phyloP scores from a whole-genome alignment of 2,113 vertebrate genomes.

The Numida meleagris region DNA sequence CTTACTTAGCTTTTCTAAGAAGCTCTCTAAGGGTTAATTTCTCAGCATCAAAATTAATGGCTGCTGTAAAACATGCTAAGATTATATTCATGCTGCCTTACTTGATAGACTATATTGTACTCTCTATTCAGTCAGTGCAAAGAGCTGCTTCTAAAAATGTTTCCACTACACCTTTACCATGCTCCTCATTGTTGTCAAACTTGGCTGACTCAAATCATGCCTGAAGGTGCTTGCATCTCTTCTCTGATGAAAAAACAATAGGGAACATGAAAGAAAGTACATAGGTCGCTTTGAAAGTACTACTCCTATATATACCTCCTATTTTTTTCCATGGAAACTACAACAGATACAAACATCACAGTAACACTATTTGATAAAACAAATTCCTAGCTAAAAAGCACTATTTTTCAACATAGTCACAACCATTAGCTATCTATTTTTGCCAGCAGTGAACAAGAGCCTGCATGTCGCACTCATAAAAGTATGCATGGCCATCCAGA shows the following conservation, averaged over 20 bases:
- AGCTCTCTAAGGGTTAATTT: not conserved
- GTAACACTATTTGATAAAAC: no score
- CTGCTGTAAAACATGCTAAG: not conserved
- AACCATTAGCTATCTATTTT: no score
- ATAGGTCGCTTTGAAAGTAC: no score
- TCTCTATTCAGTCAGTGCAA: not conserved
- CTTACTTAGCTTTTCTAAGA: not conserved
- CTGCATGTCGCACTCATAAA: no score
- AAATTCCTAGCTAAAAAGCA: no score
- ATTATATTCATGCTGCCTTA: not conserved
- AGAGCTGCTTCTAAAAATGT: not conserved
- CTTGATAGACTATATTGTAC: not conserved
- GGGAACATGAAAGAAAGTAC: not conserved
- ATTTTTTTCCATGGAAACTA: no score
- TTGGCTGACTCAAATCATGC: not conserved
- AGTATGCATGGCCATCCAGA: no score
- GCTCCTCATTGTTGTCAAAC: not conserved
- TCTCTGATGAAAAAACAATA: not conserved
- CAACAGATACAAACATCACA: no score
- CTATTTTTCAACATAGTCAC: no score
- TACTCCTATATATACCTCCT: no score
- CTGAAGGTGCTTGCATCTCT: not conserved
- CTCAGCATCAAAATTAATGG: not conserved
- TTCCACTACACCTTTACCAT: not conserved
- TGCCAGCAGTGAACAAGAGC: no score